A percentile compares a stretch with the other conserved stretches of the same genome.
Evolutionary conservation across 2,113 vertebrate genomes (phyloP).

Genomic region (Danionella cerebrum): DNA sequence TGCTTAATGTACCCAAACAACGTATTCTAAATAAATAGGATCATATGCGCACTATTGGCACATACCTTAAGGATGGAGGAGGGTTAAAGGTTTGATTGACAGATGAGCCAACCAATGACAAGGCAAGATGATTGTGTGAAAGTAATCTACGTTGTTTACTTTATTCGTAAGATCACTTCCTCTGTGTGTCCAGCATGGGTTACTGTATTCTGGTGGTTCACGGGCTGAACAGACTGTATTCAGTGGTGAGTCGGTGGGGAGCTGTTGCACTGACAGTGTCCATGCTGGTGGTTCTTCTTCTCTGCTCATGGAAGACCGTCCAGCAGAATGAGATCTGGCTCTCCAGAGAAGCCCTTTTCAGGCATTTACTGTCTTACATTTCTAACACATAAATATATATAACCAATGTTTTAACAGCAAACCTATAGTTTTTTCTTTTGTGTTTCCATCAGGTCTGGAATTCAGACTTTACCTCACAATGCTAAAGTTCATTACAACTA

Average conservation of each 20-base stretch:
- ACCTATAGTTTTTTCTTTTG: not conserved
- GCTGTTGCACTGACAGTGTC: slow-evolving; percentile 63
- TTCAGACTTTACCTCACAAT: slow-evolving; percentile 91
- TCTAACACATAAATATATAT: too few relatives aligned
- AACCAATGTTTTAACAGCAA: too few relatives aligned
- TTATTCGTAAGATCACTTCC: not conserved
- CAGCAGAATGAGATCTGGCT: slow-evolving; percentile 93
- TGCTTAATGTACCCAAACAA: too few relatives aligned
- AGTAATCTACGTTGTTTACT: too few relatives aligned
- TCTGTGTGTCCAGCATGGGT: slow-evolving; percentile 76
- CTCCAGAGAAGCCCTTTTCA: slow-evolving; percentile 90
- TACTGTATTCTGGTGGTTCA: slow-evolving; percentile 92
- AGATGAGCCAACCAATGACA: too few relatives aligned
- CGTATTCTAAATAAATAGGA: too few relatives aligned
- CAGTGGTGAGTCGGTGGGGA: slow-evolving; percentile 70
- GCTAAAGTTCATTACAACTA: slow-evolving; percentile 99
- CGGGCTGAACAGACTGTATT: slow-evolving; percentile 75
- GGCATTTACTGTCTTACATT: slow-evolving; percentile 60
- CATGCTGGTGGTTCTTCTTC: slow-evolving; percentile 74
- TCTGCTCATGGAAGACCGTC: slow-evolving; percentile 91
- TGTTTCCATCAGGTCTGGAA: slow-evolving; percentile 77
- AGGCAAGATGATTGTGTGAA: too few relatives aligned
- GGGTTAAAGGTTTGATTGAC: too few relatives aligned
- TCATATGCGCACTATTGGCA: too few relatives aligned
- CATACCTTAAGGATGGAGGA: too few relatives aligned